Conservation (phyloP, 2,888 invertebrate genomes). For the Psylliodes chrysocephalus region DNA sequence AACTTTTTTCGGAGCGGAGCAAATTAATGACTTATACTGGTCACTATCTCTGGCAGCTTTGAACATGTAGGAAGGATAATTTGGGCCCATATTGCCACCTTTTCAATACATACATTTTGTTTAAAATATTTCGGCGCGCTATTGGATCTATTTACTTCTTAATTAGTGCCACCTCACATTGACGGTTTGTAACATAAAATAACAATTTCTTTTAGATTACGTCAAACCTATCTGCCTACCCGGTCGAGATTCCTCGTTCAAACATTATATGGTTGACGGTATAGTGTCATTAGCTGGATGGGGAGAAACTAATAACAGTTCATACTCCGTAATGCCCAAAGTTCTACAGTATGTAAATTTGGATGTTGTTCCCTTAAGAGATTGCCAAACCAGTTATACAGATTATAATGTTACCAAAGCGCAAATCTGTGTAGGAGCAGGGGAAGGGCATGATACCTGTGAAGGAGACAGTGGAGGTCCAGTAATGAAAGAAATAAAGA, state of each 20-base stretch:
- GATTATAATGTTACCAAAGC: constrained; percentile 20
- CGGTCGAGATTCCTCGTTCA: constrained; percentile 59
- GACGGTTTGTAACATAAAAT: no score
- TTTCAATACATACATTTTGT: no score
- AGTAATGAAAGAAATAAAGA: constrained; percentile 60
- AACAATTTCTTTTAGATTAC: constrained; percentile 61
- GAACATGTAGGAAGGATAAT: no score
- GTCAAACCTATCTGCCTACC: constrained; percentile 71
- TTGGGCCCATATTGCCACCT: no score
- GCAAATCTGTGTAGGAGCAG: constrained; percentile 36
- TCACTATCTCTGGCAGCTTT: no score
- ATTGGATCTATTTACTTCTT: no score
- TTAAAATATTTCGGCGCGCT: no score
- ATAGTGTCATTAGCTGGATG: constrained; percentile 68
- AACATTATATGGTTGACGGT: constrained; percentile 58
- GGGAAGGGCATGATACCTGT: constrained; percentile 68
- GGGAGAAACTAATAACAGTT: constrained; percentile 55
- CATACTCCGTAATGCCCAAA: constrained; percentile 1
- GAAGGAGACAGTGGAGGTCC: constrained; percentile 77
- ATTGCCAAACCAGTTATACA: constrained; percentile 24
- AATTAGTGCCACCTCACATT: no score
- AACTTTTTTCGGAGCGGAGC: no score
- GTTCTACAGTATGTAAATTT: constrained; percentile 34
- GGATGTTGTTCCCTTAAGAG: constrained; percentile 14
- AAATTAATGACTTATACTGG: no score